phyloP scores from a whole-genome alignment of 2,113 vertebrate species.

The Todiramphus chloris region DNA sequence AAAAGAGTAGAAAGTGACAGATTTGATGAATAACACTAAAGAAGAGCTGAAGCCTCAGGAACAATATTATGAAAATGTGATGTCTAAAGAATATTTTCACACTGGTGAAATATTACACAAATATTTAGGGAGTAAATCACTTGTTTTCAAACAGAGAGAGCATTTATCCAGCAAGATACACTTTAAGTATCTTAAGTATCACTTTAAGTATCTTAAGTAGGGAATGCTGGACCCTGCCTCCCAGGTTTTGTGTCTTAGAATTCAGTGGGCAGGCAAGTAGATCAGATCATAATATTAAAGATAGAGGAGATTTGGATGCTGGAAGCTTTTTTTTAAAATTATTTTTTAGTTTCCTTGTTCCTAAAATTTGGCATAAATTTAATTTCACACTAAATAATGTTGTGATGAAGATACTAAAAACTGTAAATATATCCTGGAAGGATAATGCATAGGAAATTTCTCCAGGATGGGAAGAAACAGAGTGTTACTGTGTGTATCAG shows the following conservation, averaged over 20 bases:
- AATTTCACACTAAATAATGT: neutral
- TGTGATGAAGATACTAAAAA: neutral
- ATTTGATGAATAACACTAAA: neutral
- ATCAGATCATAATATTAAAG: neutral
- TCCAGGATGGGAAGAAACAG: neutral
- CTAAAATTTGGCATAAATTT: neutral
- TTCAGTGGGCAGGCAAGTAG: neutral
- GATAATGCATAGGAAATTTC: neutral
- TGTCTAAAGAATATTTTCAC: neutral
- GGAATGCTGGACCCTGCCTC: neutral
- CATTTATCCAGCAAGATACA: neutral
- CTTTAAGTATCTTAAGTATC: neutral
- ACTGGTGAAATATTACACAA: neutral
- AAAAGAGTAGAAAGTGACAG: neutral
- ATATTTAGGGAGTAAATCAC: neutral
- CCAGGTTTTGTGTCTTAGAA: neutral
- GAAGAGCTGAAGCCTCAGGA: conserved; percentile 1
- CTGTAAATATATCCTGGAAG: neutral
- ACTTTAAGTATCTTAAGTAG: neutral
- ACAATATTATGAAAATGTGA: neutral
- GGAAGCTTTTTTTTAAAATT: neutral
- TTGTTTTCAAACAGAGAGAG: neutral
- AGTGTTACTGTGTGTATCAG: neutral
- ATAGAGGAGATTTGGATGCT: neutral
- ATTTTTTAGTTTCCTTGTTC: neutral